A percentile compares a stretch with the other conserved stretches of the same genome.
Evolutionary conservation across 30 jellyfish, hydroid and myxozoan genomes (phyloP).

Genomic region (Mastigias papua): DNA sequence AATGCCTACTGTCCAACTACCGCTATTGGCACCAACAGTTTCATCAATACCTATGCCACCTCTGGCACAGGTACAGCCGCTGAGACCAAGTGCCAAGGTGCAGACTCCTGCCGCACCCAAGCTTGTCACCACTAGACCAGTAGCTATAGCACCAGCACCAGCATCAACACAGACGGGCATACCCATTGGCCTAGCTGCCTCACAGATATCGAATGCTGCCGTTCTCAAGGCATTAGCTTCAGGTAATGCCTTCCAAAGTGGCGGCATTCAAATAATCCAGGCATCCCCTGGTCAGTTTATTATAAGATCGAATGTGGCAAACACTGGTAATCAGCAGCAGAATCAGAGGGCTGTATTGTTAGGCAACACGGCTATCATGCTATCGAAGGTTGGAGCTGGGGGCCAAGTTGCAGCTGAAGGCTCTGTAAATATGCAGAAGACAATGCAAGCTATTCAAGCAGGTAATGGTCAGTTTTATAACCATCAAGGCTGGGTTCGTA

Average conservation of each 20-base stretch:
- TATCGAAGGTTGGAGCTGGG: slow-evolving; percentile 66
- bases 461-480: too few species aligned
- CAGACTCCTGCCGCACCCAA: slow-evolving; percentile 16
- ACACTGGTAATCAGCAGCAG: slow-evolving; percentile 45
- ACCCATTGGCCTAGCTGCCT: slow-evolving; percentile 64
- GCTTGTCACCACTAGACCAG: slow-evolving; percentile 36
- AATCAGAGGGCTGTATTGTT: slow-evolving; percentile 65
- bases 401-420: slow-evolving; percentile 48
- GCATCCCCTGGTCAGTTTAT: slow-evolving; percentile 95
- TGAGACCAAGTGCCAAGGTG: slow-evolving; percentile 13
- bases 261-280: slow-evolving; percentile 85
- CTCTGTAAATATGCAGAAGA: slow-evolving; percentile 16
- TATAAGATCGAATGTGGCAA: slow-evolving; percentile 69
- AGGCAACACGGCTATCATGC: slow-evolving; percentile 64
- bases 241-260: slow-evolving; percentile 77
- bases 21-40: slow-evolving; percentile 35
- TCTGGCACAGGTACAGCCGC: slow-evolving; percentile 47
- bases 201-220: slow-evolving; percentile 81
- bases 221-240: slow-evolving; percentile 87
- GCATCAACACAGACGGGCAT: slow-evolving; percentile 55
- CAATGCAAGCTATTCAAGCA: slow-evolving; percentile 24
- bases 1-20: slow-evolving; percentile 32
- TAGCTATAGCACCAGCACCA: slow-evolving; percentile 80
- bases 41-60: slow-evolving; percentile 36
- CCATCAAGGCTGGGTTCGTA: too few species aligned